Conservation (phyloP, 2,888 invertebrate genomes). For the Molanna angustata region DNA sequence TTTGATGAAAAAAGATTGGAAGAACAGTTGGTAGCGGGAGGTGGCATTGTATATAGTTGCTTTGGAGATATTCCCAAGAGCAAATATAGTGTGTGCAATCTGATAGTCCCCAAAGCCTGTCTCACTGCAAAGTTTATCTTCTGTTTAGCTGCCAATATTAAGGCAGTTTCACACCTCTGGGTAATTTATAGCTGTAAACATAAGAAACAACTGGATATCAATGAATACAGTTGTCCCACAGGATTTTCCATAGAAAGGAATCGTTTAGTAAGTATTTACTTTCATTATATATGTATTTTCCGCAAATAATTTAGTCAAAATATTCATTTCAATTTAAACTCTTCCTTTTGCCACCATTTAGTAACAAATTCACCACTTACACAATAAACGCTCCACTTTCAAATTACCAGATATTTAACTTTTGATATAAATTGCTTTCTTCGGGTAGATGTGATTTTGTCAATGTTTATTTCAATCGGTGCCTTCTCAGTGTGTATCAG, state of each 20-base stretch:
- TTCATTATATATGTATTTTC: no score
- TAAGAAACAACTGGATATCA: constrained; percentile 43
- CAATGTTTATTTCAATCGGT: no score
- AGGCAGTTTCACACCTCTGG: constrained; percentile 68
- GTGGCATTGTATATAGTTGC: constrained; percentile 61
- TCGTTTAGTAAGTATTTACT: constrained; percentile 45
- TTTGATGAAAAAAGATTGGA: constrained; percentile 57
- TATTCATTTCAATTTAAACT: no score
- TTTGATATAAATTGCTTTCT: no score
- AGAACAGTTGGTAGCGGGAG: constrained; percentile 60
- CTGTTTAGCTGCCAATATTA: constrained; percentile 65
- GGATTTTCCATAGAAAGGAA: constrained; percentile 58
- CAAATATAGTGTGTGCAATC: constrained; percentile 54
- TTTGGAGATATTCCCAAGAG: constrained; percentile 56
- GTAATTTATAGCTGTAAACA: constrained; percentile 60
- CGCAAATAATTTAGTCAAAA: no score
- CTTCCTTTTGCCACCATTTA: no score
- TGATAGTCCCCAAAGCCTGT: constrained; percentile 69
- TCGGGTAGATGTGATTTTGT: no score
- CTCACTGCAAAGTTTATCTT: constrained; percentile 72
- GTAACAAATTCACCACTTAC: no score
- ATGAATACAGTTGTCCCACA: constrained; percentile 56
- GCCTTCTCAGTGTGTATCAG: no score
- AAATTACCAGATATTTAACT: no score
- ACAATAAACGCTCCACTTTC: no score